A percentile compares a stretch with the other conserved stretches of the same genome.
These are phyloP conservation scores for Cremastinae sp. DNA, from an alignment of 2,888 invertebrate species.

Conservation along the genomic window DNA sequence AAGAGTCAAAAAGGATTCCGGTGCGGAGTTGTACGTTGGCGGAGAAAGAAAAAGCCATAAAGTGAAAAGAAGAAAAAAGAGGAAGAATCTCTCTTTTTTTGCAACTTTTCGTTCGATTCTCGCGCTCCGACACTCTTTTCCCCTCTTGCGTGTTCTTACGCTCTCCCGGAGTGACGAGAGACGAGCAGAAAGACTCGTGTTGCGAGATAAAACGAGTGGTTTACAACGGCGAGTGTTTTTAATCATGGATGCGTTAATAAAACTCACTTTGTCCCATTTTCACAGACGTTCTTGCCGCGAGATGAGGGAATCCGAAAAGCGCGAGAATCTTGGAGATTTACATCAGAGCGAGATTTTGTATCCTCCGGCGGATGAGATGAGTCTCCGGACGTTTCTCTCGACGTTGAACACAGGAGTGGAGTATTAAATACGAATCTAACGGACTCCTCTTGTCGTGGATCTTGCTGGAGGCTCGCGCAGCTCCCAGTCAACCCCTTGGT, in stretches of 20 bases:
- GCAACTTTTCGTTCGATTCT: slow-evolving; percentile 59
- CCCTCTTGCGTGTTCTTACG: slow-evolving; percentile 46
- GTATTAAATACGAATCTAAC: too few species aligned
- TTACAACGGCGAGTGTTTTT: slow-evolving; percentile 63
- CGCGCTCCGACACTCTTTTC: slow-evolving; percentile 60
- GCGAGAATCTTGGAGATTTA: too few species aligned
- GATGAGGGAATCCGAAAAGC: too few species aligned
- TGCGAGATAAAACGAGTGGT: slow-evolving; percentile 52
- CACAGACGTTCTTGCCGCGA: slow-evolving; percentile 42
- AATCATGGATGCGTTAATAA: slow-evolving; percentile 69
- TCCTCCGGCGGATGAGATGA: too few species aligned
- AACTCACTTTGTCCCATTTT: slow-evolving; percentile 65
- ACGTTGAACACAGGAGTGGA: not conserved
- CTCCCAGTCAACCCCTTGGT: slow-evolving; percentile 39
- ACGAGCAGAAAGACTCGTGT: too few species aligned
- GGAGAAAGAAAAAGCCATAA: not conserved
- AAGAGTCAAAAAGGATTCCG: not conserved
- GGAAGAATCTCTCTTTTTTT: slow-evolving; percentile 26
- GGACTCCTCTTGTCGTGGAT: slow-evolving; percentile 38
- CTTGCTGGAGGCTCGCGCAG: slow-evolving; percentile 32
- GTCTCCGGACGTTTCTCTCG: slow-evolving; percentile 17
- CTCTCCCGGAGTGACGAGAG: slow-evolving; percentile 53
- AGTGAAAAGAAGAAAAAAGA: slow-evolving; percentile 16
- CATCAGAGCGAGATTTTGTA: too few species aligned
- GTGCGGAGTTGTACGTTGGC: too few species aligned